A percentile compares a stretch with the other conserved stretches of the same genome.
These are phyloP conservation scores for Botia almorhae DNA, from an alignment of 2,797 vertebrate species.

Conservation along the genomic window DNA sequence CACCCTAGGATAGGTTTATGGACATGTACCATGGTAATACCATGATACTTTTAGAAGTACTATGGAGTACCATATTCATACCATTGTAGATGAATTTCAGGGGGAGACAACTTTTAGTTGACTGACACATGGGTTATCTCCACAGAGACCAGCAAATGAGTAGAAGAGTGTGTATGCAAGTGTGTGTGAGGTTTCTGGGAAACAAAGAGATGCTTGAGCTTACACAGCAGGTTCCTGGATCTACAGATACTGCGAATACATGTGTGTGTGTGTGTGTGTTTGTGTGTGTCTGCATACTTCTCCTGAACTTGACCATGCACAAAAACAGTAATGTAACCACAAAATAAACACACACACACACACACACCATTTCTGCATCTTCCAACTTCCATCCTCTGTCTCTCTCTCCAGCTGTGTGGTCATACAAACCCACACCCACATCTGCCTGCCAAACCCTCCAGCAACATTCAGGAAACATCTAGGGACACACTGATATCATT, in stretches of 20 bases:
- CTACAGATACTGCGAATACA: background rate
- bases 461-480: slow-evolving; percentile 5
- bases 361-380: background rate
- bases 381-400: background rate
- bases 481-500: background rate
- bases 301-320: slow-evolving; percentile 30
- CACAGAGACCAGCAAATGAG: slow-evolving; percentile 30
- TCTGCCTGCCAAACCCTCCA: slow-evolving; percentile 4
- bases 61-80: no score
- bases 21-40: background rate
- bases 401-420: slow-evolving; percentile 28
- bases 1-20: background rate
- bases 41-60: background rate
- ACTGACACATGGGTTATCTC: slow-evolving; percentile 28
- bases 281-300: background rate
- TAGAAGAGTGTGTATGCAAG: slow-evolving; percentile 38
- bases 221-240: slow-evolving; percentile 19
- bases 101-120: background rate
- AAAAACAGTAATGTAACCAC: slow-evolving; percentile 41
- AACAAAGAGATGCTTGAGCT: slow-evolving; percentile 20
- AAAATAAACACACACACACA: slow-evolving; percentile 30
- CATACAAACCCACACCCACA: background rate
- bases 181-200: slow-evolving; percentile 1
- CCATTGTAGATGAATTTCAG: no score
- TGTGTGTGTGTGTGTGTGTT: background rate